These are phyloP conservation scores for Chironomus tepperi DNA, from an alignment of 1,140 invertebrate genomes.

Conservation along the genomic window DNA sequence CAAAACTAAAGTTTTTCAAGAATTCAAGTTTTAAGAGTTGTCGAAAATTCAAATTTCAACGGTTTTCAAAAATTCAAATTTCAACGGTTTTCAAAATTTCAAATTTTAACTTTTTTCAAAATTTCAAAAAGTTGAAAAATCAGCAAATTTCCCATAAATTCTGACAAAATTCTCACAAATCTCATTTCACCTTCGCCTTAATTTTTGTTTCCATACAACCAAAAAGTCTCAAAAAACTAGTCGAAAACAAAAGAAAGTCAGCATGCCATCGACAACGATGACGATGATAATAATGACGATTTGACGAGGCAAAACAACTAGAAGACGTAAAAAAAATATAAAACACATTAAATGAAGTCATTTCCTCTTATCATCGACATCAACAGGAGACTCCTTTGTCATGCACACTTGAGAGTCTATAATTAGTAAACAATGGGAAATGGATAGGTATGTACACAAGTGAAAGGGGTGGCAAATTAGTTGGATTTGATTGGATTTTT, in stretches of 20 bases:
- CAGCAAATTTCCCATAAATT: background rate
- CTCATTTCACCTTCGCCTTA: background rate
- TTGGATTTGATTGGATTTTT: too few relatives aligned
- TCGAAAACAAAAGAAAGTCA: too few relatives aligned
- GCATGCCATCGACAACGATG: too few relatives aligned
- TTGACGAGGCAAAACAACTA: background rate
- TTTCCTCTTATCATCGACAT: background rate
- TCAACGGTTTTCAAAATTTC: too few relatives aligned
- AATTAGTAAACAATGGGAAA: slow-evolving; percentile 8
- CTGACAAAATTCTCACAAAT: background rate
- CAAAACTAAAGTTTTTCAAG: background rate
- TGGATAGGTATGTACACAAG: background rate
- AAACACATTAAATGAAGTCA: background rate
- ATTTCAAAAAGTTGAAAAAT: too few relatives aligned
- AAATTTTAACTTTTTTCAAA: background rate
- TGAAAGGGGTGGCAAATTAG: too few relatives aligned
- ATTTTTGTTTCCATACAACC: too few relatives aligned
- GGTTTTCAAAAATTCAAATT: too few relatives aligned
- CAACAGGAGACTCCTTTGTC: slow-evolving; percentile 19
- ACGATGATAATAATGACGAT: background rate
- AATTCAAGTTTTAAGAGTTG: too few relatives aligned
- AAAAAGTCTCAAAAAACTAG: too few relatives aligned
- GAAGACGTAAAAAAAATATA: too few relatives aligned
- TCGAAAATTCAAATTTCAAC: background rate
- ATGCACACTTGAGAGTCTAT: background rate